A percentile compares a stretch with the other conserved stretches of the same genome.
These are phyloP conservation scores for Cossypha niveicapilla DNA, from an alignment of 2,797 vertebrate genomes.

Conservation along the genomic window DNA sequence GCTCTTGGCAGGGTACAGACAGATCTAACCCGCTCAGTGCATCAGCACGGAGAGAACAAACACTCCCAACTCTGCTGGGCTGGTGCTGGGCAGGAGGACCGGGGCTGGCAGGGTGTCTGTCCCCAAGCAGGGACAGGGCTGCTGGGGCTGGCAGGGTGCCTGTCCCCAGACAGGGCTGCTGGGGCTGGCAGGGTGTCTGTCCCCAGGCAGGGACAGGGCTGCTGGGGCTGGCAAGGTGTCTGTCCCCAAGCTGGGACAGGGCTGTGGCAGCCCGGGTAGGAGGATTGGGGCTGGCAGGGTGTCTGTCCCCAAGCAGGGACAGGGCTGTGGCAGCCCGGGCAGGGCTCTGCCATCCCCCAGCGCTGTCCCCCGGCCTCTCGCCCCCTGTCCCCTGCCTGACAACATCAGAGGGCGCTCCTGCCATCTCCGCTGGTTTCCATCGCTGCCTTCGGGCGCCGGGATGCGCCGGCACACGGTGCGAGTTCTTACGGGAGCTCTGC, in stretches of 20 bases:
- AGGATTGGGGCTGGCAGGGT: too few species aligned
- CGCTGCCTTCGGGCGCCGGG: fast-evolving
- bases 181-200: too few species aligned
- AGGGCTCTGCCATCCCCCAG: neutral
- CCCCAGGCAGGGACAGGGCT: too few species aligned
- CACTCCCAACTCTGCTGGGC: fast-evolving
- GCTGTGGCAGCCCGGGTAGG: too few species aligned
- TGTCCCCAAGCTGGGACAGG: too few species aligned
- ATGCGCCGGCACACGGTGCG: neutral
- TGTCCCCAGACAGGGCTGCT: too few species aligned
- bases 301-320: too few species aligned
- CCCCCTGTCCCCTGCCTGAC: neutral
- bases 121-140: too few species aligned
- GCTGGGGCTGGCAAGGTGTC: too few species aligned
- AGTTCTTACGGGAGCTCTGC: neutral
- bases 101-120: too few species aligned
- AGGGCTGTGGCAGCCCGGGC: neutral
- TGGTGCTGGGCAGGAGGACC: too few species aligned
- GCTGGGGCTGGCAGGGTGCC: too few species aligned
- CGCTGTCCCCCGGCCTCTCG: neutral
- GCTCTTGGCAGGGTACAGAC: neutral
- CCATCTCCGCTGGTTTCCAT: fast-evolving
- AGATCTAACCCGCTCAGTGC: neutral
- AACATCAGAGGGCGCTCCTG: slow-evolving; percentile 23
- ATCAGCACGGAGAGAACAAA: fast-evolving